A percentile compares a stretch with the other conserved stretches of the same genome.
Evolutionary conservation across 1,140 invertebrate genomes (phyloP).

Genomic region (Microplitis demolitor): DNA sequence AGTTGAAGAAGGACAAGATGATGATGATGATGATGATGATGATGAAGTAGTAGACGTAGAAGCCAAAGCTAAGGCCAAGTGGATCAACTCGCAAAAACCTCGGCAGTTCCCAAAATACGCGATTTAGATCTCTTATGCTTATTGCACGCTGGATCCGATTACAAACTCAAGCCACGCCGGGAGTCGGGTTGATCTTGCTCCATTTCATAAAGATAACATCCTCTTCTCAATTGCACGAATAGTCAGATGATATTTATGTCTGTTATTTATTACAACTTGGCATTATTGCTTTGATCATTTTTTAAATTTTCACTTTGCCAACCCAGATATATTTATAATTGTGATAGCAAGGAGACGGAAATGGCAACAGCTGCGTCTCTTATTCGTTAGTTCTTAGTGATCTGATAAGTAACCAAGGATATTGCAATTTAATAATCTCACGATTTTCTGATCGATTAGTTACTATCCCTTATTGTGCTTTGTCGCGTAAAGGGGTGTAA

Average conservation of each 20-base stretch:
- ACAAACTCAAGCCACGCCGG: background rate
- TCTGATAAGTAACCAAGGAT: conserved; percentile 10
- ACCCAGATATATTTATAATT: no score
- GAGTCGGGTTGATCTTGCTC: no score
- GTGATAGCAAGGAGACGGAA: background rate
- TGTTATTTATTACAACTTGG: no score
- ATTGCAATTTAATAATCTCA: conserved; percentile 39
- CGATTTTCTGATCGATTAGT: conserved; percentile 42
- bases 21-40: background rate
- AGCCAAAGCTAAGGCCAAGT: background rate
- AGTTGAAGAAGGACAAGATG: background rate
- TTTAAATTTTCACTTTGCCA: no score
- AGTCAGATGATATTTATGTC: no score
- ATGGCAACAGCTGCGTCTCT: background rate
- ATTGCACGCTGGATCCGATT: conserved; percentile 18
- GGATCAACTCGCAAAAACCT: conserved; percentile 16
- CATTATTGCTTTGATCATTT: no score
- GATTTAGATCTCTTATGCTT: conserved; percentile 21
- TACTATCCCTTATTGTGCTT: conserved; percentile 19
- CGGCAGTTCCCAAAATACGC: conserved; percentile 19
- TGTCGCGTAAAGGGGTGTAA: conserved; percentile 28
- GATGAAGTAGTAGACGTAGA: background rate
- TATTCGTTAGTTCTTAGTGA: no score
- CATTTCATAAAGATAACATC: no score
- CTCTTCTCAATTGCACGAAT: no score